Evolutionary conservation across 2,888 invertebrate species (phyloP).

Genomic region (Cerastis leucographa): DNA sequence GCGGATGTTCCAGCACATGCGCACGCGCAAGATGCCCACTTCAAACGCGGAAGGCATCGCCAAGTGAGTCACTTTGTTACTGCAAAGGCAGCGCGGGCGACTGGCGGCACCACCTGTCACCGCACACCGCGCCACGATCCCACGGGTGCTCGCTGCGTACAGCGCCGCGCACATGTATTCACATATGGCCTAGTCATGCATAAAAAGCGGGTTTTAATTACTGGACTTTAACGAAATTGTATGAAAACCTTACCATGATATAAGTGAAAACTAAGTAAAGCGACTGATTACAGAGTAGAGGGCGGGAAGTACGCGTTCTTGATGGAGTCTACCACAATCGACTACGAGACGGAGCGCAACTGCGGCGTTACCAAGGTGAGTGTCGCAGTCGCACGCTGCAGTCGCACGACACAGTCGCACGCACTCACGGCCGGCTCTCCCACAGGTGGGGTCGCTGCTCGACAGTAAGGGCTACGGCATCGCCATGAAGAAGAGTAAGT

Average conservation of each 20-base stretch:
- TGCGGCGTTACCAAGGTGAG: slow-evolving; percentile 93
- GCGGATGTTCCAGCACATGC: slow-evolving; percentile 95
- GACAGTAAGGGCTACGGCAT: slow-evolving; percentile 97
- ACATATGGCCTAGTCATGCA: background rate
- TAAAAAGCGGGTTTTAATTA: background rate
- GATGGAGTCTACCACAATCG: slow-evolving; percentile 97
- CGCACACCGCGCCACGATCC: background rate
- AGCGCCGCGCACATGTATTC: background rate
- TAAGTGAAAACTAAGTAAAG: background rate
- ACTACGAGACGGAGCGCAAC: slow-evolving; percentile 94
- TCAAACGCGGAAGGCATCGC: slow-evolving; percentile 92
- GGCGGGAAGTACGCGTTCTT: slow-evolving; percentile 94
- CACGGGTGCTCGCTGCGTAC: background rate
- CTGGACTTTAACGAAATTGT: background rate
- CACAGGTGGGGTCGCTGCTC: slow-evolving; percentile 92
- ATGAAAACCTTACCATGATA: background rate
- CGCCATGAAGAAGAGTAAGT: slow-evolving; percentile 94
- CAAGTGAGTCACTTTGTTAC: slow-evolving; percentile 73
- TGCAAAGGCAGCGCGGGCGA: background rate
- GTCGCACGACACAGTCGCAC: background rate
- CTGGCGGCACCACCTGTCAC: background rate
- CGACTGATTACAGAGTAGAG: slow-evolving; percentile 67
- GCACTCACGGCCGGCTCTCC: background rate
- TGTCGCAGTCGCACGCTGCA: too few species aligned
- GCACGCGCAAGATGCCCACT: slow-evolving; percentile 88